Conservation (phyloP, 2,797 vertebrate species). For the Florisuga fusca region DNA sequence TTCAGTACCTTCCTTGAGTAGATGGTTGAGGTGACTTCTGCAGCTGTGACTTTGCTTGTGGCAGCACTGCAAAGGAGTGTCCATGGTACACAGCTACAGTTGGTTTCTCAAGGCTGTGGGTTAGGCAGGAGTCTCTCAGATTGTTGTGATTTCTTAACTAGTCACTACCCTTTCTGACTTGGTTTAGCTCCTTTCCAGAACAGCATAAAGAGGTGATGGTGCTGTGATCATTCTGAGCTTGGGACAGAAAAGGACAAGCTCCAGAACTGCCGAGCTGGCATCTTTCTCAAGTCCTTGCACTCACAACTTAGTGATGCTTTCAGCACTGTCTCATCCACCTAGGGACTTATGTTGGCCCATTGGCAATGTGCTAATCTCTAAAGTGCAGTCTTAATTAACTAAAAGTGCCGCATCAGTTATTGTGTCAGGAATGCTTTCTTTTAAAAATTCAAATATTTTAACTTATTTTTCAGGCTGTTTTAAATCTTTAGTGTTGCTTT, state of each 20-base stretch:
- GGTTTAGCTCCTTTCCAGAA: background rate
- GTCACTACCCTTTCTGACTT: background rate
- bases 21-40: background rate
- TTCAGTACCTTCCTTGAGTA: background rate
- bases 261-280: accelerated
- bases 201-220: background rate
- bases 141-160: background rate
- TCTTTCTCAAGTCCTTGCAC: accelerated
- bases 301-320: too few relatives aligned
- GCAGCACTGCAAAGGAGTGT: accelerated
- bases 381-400: background rate
- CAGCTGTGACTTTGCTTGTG: background rate
- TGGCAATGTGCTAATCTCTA: background rate
- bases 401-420: background rate
- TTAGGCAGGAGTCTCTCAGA: background rate
- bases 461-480: background rate
- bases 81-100: background rate
- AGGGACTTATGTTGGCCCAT: accelerated
- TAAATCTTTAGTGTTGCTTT: background rate
- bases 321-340: background rate
- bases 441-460: background rate
- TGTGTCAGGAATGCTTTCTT: too few relatives aligned
- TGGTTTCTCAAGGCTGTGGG: background rate
- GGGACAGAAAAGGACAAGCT: background rate
- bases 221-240: background rate